Evolutionary conservation across 2,113 vertebrate genomes (phyloP).

Genomic region (Clinocottus analis): DNA sequence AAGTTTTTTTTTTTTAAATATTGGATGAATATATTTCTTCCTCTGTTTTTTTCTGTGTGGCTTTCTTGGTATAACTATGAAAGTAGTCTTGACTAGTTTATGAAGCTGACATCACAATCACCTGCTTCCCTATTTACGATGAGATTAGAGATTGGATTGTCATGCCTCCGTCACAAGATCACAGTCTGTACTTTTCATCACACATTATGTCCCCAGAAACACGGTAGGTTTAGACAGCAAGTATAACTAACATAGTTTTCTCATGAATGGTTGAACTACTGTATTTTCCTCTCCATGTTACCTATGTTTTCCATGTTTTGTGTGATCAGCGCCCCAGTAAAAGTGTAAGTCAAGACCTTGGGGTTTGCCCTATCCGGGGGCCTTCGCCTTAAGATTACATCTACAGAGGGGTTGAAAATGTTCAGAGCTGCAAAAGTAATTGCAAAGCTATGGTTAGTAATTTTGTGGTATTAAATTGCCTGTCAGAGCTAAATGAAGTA

Average conservation of each 20-base stretch:
- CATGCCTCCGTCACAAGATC: conserved; percentile 6
- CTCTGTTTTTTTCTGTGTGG: conserved; percentile 7
- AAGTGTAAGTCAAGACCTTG: conserved; percentile 67
- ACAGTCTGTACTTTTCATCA: conserved; percentile 16
- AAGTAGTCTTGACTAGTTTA: conserved; percentile 59
- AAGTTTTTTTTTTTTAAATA: background rate
- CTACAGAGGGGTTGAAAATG: conserved; percentile 72
- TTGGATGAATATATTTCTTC: background rate
- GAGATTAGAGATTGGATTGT: conserved; percentile 11
- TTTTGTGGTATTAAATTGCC: conserved; percentile 85
- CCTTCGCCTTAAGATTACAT: conserved; percentile 78
- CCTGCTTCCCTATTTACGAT: background rate
- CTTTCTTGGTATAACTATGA: conserved; percentile 45
- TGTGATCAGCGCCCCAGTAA: conserved; percentile 57
- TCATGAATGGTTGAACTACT: conserved; percentile 37
- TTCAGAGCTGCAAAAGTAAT: conserved; percentile 84
- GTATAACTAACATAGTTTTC: conserved; percentile 14
- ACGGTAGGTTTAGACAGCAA: conserved; percentile 3
- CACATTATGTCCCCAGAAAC: conserved; percentile 16
- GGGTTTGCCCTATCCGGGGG: conserved; percentile 68
- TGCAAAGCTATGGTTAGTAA: conserved; percentile 83
- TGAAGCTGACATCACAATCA: conserved; percentile 27
- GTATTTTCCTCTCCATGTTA: conserved; percentile 49
- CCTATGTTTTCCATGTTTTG: conserved; percentile 50
- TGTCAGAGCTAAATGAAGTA: conserved; percentile 84